Evolutionary conservation across 2,797 vertebrate species (phyloP).

Genomic region (Rallus crepitans): DNA sequence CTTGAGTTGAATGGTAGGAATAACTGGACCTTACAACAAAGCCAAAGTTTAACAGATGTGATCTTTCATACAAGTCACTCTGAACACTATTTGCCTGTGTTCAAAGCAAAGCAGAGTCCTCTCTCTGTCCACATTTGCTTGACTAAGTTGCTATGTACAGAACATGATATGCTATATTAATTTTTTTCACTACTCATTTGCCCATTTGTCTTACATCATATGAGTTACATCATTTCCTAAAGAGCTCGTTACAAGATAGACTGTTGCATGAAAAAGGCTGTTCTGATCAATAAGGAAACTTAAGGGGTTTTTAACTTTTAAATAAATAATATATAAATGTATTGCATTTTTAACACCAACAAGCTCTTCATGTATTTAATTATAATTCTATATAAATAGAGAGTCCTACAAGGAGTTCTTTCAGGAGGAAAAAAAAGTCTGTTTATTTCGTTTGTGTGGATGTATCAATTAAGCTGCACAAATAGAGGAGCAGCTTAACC

Average conservation of each 20-base stretch:
- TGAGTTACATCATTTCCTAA: not conserved
- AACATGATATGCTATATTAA: not conserved
- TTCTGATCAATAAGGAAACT: not conserved
- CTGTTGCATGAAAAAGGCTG: not conserved
- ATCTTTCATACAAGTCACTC: not conserved
- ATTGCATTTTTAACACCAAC: slow-evolving; percentile 17
- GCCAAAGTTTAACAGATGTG: not conserved
- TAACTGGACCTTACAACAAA: not conserved
- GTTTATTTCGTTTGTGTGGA: slow-evolving; percentile 9
- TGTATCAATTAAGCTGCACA: slow-evolving; percentile 50
- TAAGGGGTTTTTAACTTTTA: not conserved
- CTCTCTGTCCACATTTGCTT: not conserved
- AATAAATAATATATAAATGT: not conserved
- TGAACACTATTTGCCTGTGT: not conserved
- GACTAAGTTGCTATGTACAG: not conserved
- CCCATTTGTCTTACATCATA: not conserved
- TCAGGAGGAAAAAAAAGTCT: not conserved
- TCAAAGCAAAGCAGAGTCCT: not conserved
- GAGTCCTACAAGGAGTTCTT: not conserved
- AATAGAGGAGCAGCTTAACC: slow-evolving; percentile 37
- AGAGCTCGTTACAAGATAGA: not conserved
- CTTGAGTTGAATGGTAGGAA: not conserved
- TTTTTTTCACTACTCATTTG: not conserved
- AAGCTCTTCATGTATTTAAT: not conserved
- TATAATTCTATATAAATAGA: not conserved